These are phyloP conservation scores for Anarsia innoxiella DNA, from an alignment of 2,888 invertebrate species.

Conservation along the genomic window DNA sequence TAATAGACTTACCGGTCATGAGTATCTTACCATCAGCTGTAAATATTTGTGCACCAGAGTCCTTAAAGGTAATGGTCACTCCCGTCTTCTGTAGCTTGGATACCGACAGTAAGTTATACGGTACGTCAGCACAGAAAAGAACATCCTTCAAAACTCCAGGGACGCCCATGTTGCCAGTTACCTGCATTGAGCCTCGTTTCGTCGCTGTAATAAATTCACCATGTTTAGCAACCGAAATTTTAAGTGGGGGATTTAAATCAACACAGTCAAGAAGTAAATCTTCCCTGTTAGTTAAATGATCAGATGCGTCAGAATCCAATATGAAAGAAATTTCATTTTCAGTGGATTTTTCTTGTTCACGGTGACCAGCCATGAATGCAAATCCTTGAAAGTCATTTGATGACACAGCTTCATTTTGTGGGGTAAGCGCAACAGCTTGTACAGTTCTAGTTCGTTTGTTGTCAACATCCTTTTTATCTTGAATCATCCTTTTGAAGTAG, in stretches of 20 bases:
- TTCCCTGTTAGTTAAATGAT: constrained; percentile 22
- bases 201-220: constrained; percentile 27
- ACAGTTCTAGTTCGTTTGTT: constrained; percentile 15
- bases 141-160: constrained; percentile 18
- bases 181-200: constrained; percentile 26
- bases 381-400: constrained; percentile 10
- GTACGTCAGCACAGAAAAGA: constrained; percentile 29
- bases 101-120: constrained; percentile 24
- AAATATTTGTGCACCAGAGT: constrained; percentile 22
- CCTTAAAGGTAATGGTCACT: constrained; percentile 24
- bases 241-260: constrained; percentile 20
- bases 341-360: background rate
- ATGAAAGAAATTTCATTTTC: constrained; percentile 15
- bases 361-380: constrained; percentile 18
- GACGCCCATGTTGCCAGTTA: constrained; percentile 24
- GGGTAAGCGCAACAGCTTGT: constrained; percentile 15
- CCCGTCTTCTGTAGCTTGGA: constrained; percentile 10
- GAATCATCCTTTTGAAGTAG: constrained; percentile 19
- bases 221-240: constrained; percentile 32
- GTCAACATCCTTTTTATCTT: constrained; percentile 3
- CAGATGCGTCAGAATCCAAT: constrained; percentile 20
- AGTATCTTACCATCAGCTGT: constrained; percentile 14
- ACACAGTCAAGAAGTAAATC: constrained; percentile 17
- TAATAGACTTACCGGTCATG: constrained; percentile 15
- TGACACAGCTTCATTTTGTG: constrained; percentile 11